Evolutionary conservation across 1,140 invertebrate genomes (phyloP), one percentile per base, ranked within the genome.

Genomic region (Maniola jurtina): DNA sequence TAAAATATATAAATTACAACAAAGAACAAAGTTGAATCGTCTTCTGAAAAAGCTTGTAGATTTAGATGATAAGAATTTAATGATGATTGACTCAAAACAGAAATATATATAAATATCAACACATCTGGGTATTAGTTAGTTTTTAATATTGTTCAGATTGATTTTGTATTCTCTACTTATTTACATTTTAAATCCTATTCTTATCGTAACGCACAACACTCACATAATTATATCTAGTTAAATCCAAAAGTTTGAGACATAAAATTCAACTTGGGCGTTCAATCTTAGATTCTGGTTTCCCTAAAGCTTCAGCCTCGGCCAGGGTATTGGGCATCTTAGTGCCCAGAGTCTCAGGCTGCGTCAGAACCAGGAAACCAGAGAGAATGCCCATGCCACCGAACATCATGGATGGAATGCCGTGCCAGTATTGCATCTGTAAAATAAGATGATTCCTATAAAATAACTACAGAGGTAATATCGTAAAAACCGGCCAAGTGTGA

Each of bases 261-360:
- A 2, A 0, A 6, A 5, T 13, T 45, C 42, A 45, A 13, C 13
- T 45, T 11, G 42, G 1, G 6, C 11, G 42, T n/a, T 45, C 42
- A 1, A n/a, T 11, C 13, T 45, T 45, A n/a, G 55, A 62, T 42
- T 65, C 62, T 33, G 35, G 11, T 15, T n/a, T 52, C 25, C 65
- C 70, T n/a, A 88, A 91, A 34, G 92, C 91, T 81, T 94, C 94
- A 3, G 94, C 94, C 72, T 96, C 94, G 66, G 92, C 91, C 2
- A 96, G 83, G 0, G 94, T 95, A 81, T 95, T 94, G 0, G 95
- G 95, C 67, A 96, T 84, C 71, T 93, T 94, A 6, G 90, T 91
- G 45, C 93, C 92, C 8, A 94, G 79, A 0, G 95, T 96, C 89
- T 96, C 95, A 0, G 95, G 95, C 71, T 95, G 93, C 16, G 92